Evolutionary conservation across 1,140 invertebrate genomes (phyloP), one percentile per base, ranked within the genome.

Genomic region (Drosophila baimaii): DNA sequence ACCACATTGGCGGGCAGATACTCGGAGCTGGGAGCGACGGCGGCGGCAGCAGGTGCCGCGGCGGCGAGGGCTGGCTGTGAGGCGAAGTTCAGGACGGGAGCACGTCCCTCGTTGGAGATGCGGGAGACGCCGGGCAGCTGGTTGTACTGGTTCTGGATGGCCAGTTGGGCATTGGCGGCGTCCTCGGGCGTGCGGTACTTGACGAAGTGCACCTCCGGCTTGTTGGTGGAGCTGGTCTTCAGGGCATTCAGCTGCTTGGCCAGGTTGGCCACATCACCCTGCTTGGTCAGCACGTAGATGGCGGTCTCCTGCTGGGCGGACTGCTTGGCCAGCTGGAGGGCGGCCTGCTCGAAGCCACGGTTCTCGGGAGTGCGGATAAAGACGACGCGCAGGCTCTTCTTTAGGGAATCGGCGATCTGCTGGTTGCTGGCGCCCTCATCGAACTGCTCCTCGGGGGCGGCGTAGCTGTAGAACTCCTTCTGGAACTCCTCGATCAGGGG

Each of bases 301-400:
- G 97, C 94, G n/a, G 96, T 97, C 49, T 84, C 65, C 47, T 91
- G 79, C 41, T 91, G 82, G 35, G 81, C 77, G 4, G 79, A 81
- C 59, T 94, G 70, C 59, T 94, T 94, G 66, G 95, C 93, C 70
- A 94, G 91, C 93, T 94, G 13, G 1, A 95, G 94, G 61, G 94
- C 95, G 46, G 95, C 95, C 76, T 93, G 93, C 23, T 95, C 93
- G 15, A 91, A 77, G 25, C 81, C 85, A n/a, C 94, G 94, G 27
- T 90, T 86, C 49, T 91, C 90, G 21, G 96, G 96, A 17, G 96
- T 95, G 93, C 96, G 96, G 92, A 97, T 96, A 94, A 97, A 96
- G 83, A 97, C 96, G 78, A 97, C 96, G 92, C 96, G 96, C 93
- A 96, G 96, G 92, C 96, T 95, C 81, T 96, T 96, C 92, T 96